Base-by-base conservation (phyloP, 1,140 invertebrate genomes). In the Listronotus bonariensis region DNA sequence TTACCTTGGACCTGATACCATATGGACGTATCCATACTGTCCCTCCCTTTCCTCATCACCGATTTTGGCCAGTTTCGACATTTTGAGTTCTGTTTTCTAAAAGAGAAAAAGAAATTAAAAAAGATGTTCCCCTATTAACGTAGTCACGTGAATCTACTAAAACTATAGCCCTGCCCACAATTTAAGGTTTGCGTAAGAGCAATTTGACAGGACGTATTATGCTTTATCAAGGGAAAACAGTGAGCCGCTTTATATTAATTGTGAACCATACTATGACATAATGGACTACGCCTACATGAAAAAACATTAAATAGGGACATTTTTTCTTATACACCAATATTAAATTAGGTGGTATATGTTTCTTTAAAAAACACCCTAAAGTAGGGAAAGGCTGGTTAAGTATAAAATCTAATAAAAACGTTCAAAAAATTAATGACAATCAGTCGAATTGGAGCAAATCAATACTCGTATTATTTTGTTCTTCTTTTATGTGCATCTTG, bases 1-100 rank as follows among this genome's bases (percentile, higher is more conserved):
- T 85, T 84, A 97, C 95, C 95, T n/a, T 82, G 96, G 96, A 69
- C 96, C 97, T 57, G 96, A 98, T 15, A 99, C 97, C 17, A 94
- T 95, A 78, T 90, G 96, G 1, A 99, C 96, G 84, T 93, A 97
- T 72, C 97, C 96, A 82, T 93, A 98, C 73, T 86, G 88, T 15
- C 87, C 86, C 80, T 98, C 96, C 75, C 87, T 89, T 41, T 96
- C 92, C 71, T 90, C 92, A 84, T 96, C 89, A 68, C 82, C 82
- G 76, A 96, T 87, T 81, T 88, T 91, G 73, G 85, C 83, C 77
- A 93, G 80, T 74, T 80, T 82, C 53, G 83, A 82, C 81, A 84
- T 82, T 76, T 82, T 80, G 68, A 74, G 42, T 51, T 9, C 8
- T 57, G 32, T 45, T 59, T 41, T 59, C 64, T 66, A 54, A 43